phyloP scores from a whole-genome alignment of 2,888 invertebrate species.

The Hirtodrosophila cameraria region DNA sequence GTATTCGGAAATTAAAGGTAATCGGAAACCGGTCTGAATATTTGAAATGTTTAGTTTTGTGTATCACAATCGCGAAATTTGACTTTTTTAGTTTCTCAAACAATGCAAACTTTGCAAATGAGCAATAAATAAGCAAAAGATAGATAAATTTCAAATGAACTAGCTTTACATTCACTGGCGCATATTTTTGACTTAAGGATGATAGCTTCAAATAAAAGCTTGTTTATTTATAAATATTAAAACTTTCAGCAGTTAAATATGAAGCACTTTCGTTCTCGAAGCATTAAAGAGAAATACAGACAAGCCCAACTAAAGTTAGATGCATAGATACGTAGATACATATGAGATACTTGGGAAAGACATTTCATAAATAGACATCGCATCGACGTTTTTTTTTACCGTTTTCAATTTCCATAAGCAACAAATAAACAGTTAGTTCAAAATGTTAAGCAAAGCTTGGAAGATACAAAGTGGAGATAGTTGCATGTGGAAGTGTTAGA shows the following conservation, averaged over 20 bases:
- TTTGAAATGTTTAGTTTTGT: no score
- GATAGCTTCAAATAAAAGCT: no score
- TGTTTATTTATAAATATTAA: neutral
- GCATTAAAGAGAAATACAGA: constrained; percentile 1
- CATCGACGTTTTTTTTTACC: constrained; percentile 66
- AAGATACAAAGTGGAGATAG: constrained; percentile 1
- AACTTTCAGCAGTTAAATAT: constrained; percentile 50
- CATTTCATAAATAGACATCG: constrained; percentile 25
- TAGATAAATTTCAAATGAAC: no score
- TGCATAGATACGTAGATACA: constrained; percentile 6
- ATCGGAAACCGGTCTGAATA: no score
- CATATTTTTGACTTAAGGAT: no score
- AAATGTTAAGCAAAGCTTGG: constrained; percentile 29
- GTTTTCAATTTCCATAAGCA: constrained; percentile 77
- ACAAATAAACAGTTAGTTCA: constrained; percentile 60
- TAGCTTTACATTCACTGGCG: no score
- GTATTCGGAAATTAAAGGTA: no score
- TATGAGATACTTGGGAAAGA: constrained; percentile 7
- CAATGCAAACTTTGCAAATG: no score
- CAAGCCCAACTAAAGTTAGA: constrained; percentile 6
- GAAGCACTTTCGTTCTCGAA: constrained; percentile 72
- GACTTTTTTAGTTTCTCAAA: no score
- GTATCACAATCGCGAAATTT: no score
- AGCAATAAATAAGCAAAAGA: no score
- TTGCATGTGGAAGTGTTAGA: neutral